Evolutionary conservation across 2,888 invertebrate genomes (phyloP).

Genomic region (Neoitamus cyanurus): DNA sequence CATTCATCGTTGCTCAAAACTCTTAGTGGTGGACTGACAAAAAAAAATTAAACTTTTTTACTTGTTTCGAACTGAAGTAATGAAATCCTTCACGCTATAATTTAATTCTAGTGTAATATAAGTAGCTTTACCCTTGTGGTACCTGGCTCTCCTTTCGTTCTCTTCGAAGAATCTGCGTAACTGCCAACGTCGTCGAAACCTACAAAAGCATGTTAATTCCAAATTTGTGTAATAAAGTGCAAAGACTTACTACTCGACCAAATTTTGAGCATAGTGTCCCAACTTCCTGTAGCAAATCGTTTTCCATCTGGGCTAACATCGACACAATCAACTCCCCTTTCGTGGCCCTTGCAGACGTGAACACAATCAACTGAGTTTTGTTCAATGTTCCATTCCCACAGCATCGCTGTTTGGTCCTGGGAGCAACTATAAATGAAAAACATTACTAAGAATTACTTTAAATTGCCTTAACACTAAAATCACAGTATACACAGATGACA

Average conservation of each 20-base stretch:
- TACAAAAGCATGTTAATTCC: background rate
- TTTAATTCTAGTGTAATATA: background rate
- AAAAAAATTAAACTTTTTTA: no score
- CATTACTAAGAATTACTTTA: no score
- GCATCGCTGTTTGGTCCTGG: constrained; percentile 89
- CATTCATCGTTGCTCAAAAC: no score
- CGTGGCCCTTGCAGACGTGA: constrained; percentile 89
- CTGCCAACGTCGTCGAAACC: constrained; percentile 66
- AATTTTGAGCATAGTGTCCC: constrained; percentile 92
- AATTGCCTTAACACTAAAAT: no score
- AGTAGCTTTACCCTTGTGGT: constrained; percentile 69
- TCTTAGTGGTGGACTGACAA: no score
- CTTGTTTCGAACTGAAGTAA: no score
- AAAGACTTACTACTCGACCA: constrained; percentile 79
- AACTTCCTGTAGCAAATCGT: constrained; percentile 85
- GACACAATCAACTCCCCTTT: constrained; percentile 90
- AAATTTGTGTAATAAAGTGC: background rate
- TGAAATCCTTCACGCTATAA: no score
- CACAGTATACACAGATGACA: no score
- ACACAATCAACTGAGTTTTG: constrained; percentile 82
- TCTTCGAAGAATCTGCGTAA: constrained; percentile 72
- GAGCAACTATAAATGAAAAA: no score
- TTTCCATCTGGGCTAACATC: constrained; percentile 76
- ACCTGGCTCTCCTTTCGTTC: constrained; percentile 70
- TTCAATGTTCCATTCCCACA: constrained; percentile 88